These are phyloP conservation scores for Megalopta genalis DNA, from an alignment of 1,140 invertebrate species.

Conservation along the genomic window DNA sequence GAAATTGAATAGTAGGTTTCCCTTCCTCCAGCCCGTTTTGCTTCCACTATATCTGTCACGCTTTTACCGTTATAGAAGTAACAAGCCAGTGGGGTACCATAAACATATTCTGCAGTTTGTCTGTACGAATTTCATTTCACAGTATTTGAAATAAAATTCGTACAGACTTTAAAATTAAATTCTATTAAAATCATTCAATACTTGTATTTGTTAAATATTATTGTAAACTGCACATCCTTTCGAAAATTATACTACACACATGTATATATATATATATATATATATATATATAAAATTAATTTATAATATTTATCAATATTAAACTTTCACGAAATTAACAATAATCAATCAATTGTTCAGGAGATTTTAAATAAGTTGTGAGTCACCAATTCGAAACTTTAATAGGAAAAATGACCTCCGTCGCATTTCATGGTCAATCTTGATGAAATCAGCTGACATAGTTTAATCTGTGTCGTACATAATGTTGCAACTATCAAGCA, in stretches of 20 bases:
- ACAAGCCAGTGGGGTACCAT: constrained; percentile 21
- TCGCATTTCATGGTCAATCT: neutral
- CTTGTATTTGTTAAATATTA: neutral
- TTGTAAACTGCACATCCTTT: neutral
- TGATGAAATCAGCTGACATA: neutral
- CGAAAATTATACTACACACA: neutral
- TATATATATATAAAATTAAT: too few relatives aligned
- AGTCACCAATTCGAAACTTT: too few relatives aligned
- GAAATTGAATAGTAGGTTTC: constrained; percentile 55
- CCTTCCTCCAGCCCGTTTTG: constrained; percentile 48
- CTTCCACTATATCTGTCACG: constrained; percentile 26
- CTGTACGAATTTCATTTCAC: constrained; percentile 14
- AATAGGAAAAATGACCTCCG: neutral
- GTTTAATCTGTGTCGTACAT: neutral
- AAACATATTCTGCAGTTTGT: neutral
- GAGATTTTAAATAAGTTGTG: neutral
- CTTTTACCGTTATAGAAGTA: constrained; percentile 62
- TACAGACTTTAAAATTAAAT: neutral
- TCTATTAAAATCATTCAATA: neutral
- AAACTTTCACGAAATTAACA: neutral
- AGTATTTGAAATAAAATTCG: too few relatives aligned
- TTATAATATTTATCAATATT: neutral
- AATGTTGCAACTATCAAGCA: neutral
- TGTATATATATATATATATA: too few relatives aligned
- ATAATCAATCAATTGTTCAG: neutral